Evolutionary conservation across 2,113 vertebrate genomes (phyloP).

Genomic region (Myrmecophaga tridactyla): DNA sequence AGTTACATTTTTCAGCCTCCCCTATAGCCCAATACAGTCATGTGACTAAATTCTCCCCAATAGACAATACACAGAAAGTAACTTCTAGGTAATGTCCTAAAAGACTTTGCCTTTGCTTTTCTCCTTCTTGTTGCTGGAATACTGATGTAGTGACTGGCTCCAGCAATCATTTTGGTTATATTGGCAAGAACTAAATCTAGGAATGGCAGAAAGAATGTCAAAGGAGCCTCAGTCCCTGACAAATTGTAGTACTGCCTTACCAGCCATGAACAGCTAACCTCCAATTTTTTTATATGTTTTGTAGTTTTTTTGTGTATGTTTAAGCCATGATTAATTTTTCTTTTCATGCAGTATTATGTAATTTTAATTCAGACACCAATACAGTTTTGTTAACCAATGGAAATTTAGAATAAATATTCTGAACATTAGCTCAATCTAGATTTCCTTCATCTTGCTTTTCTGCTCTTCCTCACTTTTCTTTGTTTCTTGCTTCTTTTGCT

Average conservation of each 20-base stretch:
- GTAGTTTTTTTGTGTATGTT: too few relatives aligned
- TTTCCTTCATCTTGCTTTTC: slow-evolving; percentile 26
- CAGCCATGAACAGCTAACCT: not conserved
- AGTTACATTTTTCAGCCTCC: not conserved
- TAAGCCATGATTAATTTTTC: slow-evolving; percentile 5
- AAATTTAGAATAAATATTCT: not conserved
- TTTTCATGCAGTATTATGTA: not conserved
- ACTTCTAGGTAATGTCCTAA: not conserved
- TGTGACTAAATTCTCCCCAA: not conserved
- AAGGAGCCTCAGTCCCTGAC: not conserved
- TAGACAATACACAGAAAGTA: not conserved
- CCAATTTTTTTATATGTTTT: not conserved
- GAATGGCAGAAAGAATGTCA: not conserved
- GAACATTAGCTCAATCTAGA: not conserved
- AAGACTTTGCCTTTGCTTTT: slow-evolving; percentile 3
- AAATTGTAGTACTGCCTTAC: not conserved
- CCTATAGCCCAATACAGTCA: not conserved
- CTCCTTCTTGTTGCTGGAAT: not conserved
- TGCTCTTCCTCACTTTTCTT: not conserved
- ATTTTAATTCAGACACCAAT: not conserved
- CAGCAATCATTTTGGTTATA: not conserved
- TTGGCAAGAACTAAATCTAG: not conserved
- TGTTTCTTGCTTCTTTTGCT: slow-evolving; percentile 12
- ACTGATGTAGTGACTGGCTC: not conserved
- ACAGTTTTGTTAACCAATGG: not conserved